Percentiles rank a stretch among this genome's conserved stretches.
These are phyloP conservation scores for Adineta ricciae DNA, from an alignment of 2,888 invertebrate genomes.

Conservation along the genomic window DNA sequence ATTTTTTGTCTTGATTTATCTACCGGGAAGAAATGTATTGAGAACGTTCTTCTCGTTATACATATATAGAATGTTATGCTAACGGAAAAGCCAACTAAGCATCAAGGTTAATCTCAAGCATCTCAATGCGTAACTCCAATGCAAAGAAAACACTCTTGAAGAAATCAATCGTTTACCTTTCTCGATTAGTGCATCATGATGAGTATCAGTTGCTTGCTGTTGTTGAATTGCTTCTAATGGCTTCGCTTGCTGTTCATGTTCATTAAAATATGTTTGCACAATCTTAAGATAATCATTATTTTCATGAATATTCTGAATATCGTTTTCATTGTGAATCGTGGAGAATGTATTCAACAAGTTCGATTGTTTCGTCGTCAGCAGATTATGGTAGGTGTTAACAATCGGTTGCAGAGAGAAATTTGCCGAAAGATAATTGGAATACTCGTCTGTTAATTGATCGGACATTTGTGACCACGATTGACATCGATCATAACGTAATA, in stretches of 20 bases:
- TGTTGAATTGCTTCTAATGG: not conserved
- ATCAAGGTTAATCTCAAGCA: not conserved
- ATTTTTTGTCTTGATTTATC: not conserved
- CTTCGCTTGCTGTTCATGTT: not conserved
- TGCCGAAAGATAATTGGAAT: not conserved
- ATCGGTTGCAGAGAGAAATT: not conserved
- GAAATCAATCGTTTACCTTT: not conserved
- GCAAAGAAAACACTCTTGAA: not conserved
- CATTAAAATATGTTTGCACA: not conserved
- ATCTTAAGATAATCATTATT: not conserved
- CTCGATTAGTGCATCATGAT: not conserved
- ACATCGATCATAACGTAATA: constrained; percentile 20
- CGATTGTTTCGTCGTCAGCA: not conserved
- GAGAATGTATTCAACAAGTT: constrained; percentile 7
- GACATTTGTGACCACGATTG: not conserved
- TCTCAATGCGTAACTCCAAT: not conserved
- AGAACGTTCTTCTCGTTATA: not conserved
- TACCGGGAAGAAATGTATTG: not conserved
- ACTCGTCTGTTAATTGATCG: not conserved
- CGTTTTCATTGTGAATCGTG: not conserved
- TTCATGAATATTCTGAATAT: not conserved
- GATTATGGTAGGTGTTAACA: not conserved
- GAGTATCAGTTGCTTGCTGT: not conserved
- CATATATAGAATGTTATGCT: not conserved
- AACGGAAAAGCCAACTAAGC: not conserved